Base-by-base conservation (phyloP, 2,888 invertebrate species). In the Ferdinandea cuprea region DNA sequence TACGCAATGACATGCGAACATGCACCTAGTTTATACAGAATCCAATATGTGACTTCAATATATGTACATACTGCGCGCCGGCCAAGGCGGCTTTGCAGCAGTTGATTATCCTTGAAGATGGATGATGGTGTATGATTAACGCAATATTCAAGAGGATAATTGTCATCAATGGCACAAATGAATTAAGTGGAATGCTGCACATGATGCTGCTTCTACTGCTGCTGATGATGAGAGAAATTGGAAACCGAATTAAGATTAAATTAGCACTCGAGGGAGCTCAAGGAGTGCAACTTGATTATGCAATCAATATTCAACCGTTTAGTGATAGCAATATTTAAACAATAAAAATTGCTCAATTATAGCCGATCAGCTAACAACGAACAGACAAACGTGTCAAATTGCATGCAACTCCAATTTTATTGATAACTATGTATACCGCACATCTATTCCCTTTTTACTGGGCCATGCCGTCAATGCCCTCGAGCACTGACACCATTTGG, bases 71-170 rank as follows among this genome's bases (percentile, higher is more conserved):
- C n/a, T n/a, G n/a, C n/a, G n/a, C n/a, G n/a, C n/a, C n/a, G n/a
- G n/a, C n/a, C n/a, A n/a, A n/a, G n/a, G n/a, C n/a, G 37, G 37
- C 11, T 37, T 6, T 7, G 30, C 13, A 32, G 48, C 61, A 63
- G 58, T 76, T 50, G 72, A 61, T 63, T 76, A 77, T 77, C 66
- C 72, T 46, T 37, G 54, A 72, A 77, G 81, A 83, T 77, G 42
- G 40, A 83, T 83, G 56, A 42, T 11, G 28, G 28, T 28, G 37
- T n/a, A 50, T 40, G 54, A 72, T 77, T 61, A 72, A 66, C n/a
- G n/a, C 66, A 81, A 65, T 59, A 65, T 65, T 77, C 46, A 32
- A 15, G 61, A 54, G 66, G 59, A 77, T 77, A 77, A 81, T 81
- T 77, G 72, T 66, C 71, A 61, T 77, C 71, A 54, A 56, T 65